phyloP scores from a whole-genome alignment of 2,797 vertebrate species.

The Sciaenops ocellatus region DNA sequence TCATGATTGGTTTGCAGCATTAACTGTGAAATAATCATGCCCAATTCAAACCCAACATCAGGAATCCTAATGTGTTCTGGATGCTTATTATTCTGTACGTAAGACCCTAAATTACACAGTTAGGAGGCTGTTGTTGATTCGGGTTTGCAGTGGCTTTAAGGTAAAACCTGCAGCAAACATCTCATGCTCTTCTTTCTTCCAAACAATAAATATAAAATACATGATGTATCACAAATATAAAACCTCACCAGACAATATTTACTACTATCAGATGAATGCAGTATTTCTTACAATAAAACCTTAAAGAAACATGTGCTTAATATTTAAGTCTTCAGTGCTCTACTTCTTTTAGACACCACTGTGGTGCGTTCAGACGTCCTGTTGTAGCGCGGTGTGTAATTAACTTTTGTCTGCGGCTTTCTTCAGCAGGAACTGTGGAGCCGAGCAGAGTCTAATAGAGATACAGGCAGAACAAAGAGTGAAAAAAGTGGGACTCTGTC shows the following conservation, averaged over 20 bases:
- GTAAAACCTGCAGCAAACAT: too few species aligned
- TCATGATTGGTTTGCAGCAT: too few species aligned
- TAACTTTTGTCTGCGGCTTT: conserved; percentile 13
- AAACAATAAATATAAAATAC: neutral
- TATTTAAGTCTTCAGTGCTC: neutral
- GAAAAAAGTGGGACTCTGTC: conserved; percentile 43
- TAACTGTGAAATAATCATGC: too few species aligned
- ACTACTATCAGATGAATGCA: too few species aligned
- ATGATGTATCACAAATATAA: too few species aligned
- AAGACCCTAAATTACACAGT: too few species aligned
- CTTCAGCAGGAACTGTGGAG: conserved; percentile 20
- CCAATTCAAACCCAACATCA: too few species aligned
- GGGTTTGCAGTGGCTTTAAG: too few species aligned
- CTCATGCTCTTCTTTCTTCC: neutral
- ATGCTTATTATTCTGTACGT: too few species aligned
- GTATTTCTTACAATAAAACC: neutral
- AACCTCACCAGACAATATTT: too few species aligned
- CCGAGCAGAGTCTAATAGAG: conserved; percentile 4
- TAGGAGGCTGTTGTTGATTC: too few species aligned
- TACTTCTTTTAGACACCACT: neutral
- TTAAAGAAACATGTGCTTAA: neutral
- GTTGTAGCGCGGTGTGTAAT: neutral
- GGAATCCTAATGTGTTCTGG: too few species aligned
- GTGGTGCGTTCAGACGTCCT: conserved; percentile 4
- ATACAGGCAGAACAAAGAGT: conserved; percentile 32